These are phyloP conservation scores for Heliothis peltigera DNA, from an alignment of 2,888 invertebrate genomes.

Conservation along the genomic window DNA sequence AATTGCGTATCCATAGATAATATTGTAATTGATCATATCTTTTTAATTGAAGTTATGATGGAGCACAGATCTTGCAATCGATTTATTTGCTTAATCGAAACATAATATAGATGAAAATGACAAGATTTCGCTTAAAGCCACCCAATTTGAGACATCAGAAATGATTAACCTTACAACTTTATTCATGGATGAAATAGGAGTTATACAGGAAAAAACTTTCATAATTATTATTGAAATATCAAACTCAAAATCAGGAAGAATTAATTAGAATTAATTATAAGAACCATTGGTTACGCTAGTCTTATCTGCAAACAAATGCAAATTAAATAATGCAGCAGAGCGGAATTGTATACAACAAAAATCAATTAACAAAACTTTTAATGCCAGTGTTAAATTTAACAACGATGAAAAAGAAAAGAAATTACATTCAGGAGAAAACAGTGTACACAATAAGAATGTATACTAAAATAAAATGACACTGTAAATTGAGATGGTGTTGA, in stretches of 20 bases:
- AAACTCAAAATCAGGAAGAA: not conserved
- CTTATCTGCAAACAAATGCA: conserved; percentile 18
- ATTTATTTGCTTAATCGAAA: not conserved
- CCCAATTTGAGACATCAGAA: no score
- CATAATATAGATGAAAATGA: no score
- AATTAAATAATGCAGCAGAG: conserved; percentile 40
- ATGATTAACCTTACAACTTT: not conserved
- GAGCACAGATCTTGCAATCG: not conserved
- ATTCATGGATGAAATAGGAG: not conserved
- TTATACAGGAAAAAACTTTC: not conserved
- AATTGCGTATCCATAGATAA: conserved; percentile 41
- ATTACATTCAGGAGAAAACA: not conserved
- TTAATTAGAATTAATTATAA: not conserved
- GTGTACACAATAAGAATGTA: not conserved
- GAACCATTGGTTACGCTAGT: not conserved
- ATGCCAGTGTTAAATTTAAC: conserved; percentile 2
- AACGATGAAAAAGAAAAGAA: not conserved
- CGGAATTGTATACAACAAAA: conserved; percentile 33
- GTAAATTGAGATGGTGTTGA: not conserved
- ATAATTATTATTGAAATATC: not conserved
- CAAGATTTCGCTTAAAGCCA: no score
- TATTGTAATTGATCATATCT: conserved; percentile 39
- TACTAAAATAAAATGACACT: not conserved
- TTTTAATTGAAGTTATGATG: conserved; percentile 11
- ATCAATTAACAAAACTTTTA: conserved; percentile 28